Percentiles rank a stretch among this genome's conserved stretches.
These are phyloP conservation scores for Lydus trimaculatus DNA, from an alignment of 2,888 invertebrate species.

Conservation along the genomic window DNA sequence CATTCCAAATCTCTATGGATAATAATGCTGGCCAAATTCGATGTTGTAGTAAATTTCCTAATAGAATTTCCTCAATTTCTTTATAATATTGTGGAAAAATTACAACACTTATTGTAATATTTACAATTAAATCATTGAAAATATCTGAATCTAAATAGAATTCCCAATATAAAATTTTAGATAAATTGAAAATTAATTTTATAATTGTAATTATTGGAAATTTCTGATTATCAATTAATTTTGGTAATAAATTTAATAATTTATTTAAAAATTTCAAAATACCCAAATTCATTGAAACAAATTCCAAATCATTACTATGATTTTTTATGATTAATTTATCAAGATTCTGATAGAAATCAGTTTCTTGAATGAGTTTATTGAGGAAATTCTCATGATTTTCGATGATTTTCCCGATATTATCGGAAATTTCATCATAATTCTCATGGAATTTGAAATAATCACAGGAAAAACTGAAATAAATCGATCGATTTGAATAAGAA, in stretches of 20 bases:
- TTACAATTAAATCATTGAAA: constrained; percentile 40
- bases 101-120: constrained; percentile 38
- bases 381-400: neutral
- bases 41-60: constrained; percentile 43
- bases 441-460: constrained; percentile 14
- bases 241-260: neutral
- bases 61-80: constrained; percentile 41
- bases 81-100: constrained; percentile 34
- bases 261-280: constrained; percentile 8
- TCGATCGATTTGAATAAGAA: constrained; percentile 19
- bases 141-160: constrained; percentile 26
- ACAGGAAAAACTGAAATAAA: constrained; percentile 29
- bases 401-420: neutral
- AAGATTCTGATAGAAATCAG: neutral
- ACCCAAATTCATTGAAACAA: neutral
- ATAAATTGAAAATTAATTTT: constrained; percentile 13
- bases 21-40: constrained; percentile 46
- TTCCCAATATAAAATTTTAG: constrained; percentile 16
- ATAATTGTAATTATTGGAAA: neutral
- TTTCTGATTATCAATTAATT: neutral
- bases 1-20: constrained; percentile 48
- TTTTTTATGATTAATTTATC: neutral
- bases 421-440: constrained; percentile 1
- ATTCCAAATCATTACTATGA: neutral
- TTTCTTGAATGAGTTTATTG: neutral